Percentiles rank a stretch among this genome's conserved stretches.
Evolutionary conservation across 2,113 vertebrate species (phyloP).

Genomic region (Neogale vison): DNA sequence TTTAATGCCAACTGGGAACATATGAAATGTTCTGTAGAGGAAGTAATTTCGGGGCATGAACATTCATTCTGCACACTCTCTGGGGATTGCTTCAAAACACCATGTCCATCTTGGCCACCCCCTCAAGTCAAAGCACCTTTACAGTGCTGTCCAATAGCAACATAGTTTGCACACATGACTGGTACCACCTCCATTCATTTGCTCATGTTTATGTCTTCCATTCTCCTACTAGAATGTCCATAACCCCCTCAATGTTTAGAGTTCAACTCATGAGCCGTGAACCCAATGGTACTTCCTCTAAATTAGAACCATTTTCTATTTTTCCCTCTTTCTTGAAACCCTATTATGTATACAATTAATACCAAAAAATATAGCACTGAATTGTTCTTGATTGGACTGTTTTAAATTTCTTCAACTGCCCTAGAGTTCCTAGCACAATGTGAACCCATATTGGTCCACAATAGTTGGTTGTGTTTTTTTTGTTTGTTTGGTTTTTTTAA

Average conservation of each 20-base stretch:
- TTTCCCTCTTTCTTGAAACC: not conserved
- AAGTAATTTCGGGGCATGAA: not conserved
- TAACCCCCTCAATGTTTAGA: not conserved
- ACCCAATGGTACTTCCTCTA: not conserved
- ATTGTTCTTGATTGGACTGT: not conserved
- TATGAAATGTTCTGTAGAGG: not conserved
- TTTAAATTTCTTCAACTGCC: not conserved
- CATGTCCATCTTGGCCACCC: not conserved
- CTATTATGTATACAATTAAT: not conserved
- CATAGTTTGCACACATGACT: not conserved
- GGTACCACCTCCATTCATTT: not conserved
- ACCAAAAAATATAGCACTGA: not conserved
- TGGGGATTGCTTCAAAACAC: not conserved
- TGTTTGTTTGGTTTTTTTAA: too few relatives aligned
- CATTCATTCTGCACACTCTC: not conserved
- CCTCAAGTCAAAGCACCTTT: not conserved
- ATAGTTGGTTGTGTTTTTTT: too few relatives aligned
- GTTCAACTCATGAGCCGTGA: not conserved
- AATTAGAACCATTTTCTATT: not conserved
- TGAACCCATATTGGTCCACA: not conserved
- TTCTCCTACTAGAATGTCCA: not conserved
- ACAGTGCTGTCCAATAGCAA: not conserved
- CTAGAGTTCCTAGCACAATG: not conserved
- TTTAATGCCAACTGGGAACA: not conserved
- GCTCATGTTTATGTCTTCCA: not conserved